Conservation (phyloP, 2,888 invertebrate species). For the Drosophila meridiana region DNA sequence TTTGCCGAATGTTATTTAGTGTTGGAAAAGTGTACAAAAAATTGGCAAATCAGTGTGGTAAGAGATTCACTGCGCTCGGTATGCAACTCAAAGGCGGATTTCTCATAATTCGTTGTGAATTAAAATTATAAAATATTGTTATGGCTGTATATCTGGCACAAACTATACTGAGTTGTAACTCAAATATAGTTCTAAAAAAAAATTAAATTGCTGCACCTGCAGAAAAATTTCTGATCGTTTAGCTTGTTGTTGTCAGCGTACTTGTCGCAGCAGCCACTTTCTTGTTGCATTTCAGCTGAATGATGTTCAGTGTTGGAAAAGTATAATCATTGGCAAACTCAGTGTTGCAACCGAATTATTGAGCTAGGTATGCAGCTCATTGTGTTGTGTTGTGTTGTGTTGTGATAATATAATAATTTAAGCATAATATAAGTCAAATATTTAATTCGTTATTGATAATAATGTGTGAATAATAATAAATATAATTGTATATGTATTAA, state of each 20-base stretch:
- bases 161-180: not conserved
- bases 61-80: slow-evolving; percentile 4
- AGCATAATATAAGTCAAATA: not conserved
- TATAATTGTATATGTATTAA: not conserved
- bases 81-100: slow-evolving; percentile 8
- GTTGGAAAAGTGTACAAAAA: slow-evolving; percentile 14
- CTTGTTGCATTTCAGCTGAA: slow-evolving; percentile 18
- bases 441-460: not conserved
- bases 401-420: not conserved
- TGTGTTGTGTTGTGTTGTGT: not conserved
- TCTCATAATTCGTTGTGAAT: not conserved
- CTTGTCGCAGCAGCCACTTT: slow-evolving; percentile 2
- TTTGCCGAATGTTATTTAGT: slow-evolving; percentile 27
- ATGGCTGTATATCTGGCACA: not conserved
- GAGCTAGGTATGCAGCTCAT: slow-evolving; percentile 13
- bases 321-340: not conserved
- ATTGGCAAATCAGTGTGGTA: slow-evolving; percentile 19
- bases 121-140: not conserved
- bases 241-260: not conserved
- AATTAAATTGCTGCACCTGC: not conserved
- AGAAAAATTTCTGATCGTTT: no score
- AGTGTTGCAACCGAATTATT: slow-evolving; percentile 20
- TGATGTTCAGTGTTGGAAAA: slow-evolving; percentile 32
- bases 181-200: not conserved
- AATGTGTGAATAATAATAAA: not conserved